These are phyloP conservation scores for Dromius quadrimaculatus DNA, from an alignment of 2,888 invertebrate species.

Conservation along the genomic window DNA sequence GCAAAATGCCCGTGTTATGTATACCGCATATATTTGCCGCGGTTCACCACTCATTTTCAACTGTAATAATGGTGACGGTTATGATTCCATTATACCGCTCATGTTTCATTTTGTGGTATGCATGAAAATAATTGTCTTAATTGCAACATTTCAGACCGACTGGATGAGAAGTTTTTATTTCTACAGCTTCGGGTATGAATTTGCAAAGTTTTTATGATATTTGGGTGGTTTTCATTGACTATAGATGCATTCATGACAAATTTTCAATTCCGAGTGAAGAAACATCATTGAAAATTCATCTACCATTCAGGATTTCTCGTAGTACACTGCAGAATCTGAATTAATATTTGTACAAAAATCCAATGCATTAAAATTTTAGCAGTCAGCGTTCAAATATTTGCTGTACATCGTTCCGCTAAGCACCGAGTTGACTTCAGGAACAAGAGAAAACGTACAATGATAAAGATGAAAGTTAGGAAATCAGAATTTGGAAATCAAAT, in stretches of 20 bases:
- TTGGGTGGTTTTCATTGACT: no score
- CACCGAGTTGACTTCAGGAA: constrained; percentile 7
- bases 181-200: no score
- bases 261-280: no score
- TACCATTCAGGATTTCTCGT: no score
- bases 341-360: constrained; percentile 49
- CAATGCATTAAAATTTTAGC: constrained; percentile 48
- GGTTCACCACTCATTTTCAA: constrained; percentile 32
- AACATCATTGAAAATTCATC: no score
- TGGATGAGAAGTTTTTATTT: no score
- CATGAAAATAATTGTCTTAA: constrained; percentile 17
- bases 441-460: background rate
- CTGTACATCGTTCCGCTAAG: constrained; percentile 28
- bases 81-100: background rate
- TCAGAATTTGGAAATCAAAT: no score
- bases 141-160: no score
- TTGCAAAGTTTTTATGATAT: no score
- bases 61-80: constrained; percentile 28
- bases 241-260: no score
- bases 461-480: no score
- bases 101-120: constrained; percentile 14
- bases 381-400: constrained; percentile 49
- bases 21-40: constrained; percentile 21
- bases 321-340: constrained; percentile 39
- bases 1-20: constrained; percentile 13